phyloP scores from a whole-genome alignment of 2,888 invertebrate species.

The Tachina grossa region DNA sequence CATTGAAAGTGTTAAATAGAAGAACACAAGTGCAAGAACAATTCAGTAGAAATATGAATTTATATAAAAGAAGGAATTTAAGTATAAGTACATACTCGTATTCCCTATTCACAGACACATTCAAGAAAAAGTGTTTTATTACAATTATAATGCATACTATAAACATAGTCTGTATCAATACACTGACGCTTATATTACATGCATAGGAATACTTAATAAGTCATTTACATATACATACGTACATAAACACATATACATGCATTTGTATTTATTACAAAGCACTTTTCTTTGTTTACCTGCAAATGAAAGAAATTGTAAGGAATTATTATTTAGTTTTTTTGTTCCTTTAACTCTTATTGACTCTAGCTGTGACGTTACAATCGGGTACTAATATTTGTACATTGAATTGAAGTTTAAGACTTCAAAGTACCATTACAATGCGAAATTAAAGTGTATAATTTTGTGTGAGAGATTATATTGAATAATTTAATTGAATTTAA shows the following conservation, averaged over 20 bases:
- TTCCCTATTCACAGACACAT: not conserved
- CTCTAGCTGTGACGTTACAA: no score
- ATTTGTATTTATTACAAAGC: not conserved
- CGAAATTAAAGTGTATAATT: no score
- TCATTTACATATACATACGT: not conserved
- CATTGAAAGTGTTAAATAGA: not conserved
- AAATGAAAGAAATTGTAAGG: not conserved
- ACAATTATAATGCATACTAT: conserved; percentile 34
- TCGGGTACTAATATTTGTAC: no score
- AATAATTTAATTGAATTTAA: no score
- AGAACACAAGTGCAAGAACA: not conserved
- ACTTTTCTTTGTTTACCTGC: not conserved
- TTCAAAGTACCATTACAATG: no score
- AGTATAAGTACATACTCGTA: conserved; percentile 17
- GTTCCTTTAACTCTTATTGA: no score
- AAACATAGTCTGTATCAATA: not conserved
- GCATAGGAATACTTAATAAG: conserved; percentile 15
- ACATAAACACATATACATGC: no score
- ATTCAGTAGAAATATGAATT: conserved; percentile 38
- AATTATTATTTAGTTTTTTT: no score
- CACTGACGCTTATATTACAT: not conserved
- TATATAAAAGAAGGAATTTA: conserved; percentile 21
- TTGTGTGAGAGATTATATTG: no score
- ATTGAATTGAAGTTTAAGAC: no score
- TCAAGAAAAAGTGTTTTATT: conserved; percentile 39